Evolutionary conservation across 35 echinoderm and acorn worm genomes (phyloP).

Genomic region (Apostichopus californicus): DNA sequence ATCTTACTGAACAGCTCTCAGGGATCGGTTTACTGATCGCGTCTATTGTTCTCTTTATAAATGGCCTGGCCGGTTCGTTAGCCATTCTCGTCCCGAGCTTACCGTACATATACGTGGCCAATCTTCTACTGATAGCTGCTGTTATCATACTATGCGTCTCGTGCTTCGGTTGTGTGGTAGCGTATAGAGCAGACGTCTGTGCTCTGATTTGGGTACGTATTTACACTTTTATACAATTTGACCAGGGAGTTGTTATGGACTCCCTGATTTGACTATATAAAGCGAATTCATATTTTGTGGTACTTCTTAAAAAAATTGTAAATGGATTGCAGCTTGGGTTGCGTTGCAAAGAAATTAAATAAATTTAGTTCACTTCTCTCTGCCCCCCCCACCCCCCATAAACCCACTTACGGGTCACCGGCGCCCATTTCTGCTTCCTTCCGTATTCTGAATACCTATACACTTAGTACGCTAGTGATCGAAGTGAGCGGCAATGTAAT

Average conservation of each 20-base stretch:
- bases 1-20: conserved; percentile 34
- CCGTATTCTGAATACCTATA: no score
- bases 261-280: background rate
- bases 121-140: conserved; percentile 60
- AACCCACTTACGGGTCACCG: background rate
- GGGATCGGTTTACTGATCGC: conserved; percentile 43
- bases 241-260: no score
- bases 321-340: no score
- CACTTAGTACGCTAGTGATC: no score
- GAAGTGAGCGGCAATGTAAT: no score
- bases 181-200: conserved; percentile 58
- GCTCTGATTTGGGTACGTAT: conserved; percentile 61
- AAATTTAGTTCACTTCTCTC: no score
- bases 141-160: conserved; percentile 64
- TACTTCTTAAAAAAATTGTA: background rate
- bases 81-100: conserved; percentile 56
- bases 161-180: conserved; percentile 65
- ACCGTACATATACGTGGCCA: conserved; percentile 69
- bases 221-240: no score
- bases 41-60: conserved; percentile 60
- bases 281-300: no score
- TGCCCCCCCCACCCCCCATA: no score
- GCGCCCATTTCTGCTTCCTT: no score
- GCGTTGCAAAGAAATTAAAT: no score
- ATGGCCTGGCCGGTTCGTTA: conserved; percentile 51